Base-by-base conservation (phyloP, 2,888 invertebrate species). In the Pseudeuparius sepicola region DNA sequence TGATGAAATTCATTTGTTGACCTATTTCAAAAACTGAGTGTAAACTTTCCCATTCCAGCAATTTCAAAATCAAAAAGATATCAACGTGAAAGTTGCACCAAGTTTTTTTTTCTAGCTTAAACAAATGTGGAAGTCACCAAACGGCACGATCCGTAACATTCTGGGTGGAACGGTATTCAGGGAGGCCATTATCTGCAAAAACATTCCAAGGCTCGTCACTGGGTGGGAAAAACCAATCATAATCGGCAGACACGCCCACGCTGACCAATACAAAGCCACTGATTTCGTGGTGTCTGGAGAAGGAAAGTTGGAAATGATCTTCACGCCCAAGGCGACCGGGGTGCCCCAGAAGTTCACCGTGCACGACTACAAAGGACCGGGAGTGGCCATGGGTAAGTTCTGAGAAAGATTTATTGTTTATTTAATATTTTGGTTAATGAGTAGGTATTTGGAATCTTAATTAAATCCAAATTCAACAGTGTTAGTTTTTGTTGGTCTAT, bases 191-290 rank as follows among this genome's bases (percentile, higher is more conserved):
- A 83, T 86, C 51, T 87, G 87, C 60, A 83, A 85, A 55, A 88
- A 97, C 61, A 90, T 98, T 61, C 97, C 97, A 5, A 78, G 94
- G 43, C 71, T 98, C 38, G 97, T 98, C 0, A 78, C 83, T 27
- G 82, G 88, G 20, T 98, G 98, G 98, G 79, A 78, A 29, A 83
- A 94, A 54, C 94, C 97, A 4, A 98, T 98, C 48, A 85, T 98
- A 35, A 97, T 98, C 55, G 98, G 97, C 3, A 85, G 97, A 68
- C 97, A 98, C 59, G 97, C 97, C 34, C 89, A 96, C 58, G 97
- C 88, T 20, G 97, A 97, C 66, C 96, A 94, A 62, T 94, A 94
- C 62, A 90, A 89, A 65, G 96, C 96, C 0, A 92, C 90, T 9
- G 97, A 98, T 64, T 93, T 96, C 63, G 73, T 97, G 7, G 88